Evolutionary conservation across 1,140 invertebrate species (phyloP), one percentile per base, ranked within the genome.

Genomic region (Lordiphosa clarofinis): DNA sequence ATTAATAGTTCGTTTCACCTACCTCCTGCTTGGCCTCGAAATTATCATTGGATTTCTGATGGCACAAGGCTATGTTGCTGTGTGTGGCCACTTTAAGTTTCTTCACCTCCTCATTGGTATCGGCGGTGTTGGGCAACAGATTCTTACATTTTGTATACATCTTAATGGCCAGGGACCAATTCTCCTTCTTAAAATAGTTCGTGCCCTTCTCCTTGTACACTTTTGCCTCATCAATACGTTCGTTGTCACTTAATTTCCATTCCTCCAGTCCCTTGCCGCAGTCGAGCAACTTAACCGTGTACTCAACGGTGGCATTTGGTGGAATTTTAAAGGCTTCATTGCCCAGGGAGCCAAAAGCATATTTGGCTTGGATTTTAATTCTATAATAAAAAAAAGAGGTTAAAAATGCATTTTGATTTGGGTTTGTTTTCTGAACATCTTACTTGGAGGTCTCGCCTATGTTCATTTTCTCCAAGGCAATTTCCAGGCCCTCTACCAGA

Each of bases 161-260:
- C 89, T 95, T 97, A 33, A 94, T 91, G n/a, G 98, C 97, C 54
- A 97, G 60, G 42, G 90, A 88, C 70, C 92, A 94, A 84, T 97
- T 96, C 47, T 90, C 92, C 2, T 91, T 90, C 89, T 97, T 98
- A 73, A 98, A 98, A 89, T 96, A 99, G 36, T 93, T 92, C 0
- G 96, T 98, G 46, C 97, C 98, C 89, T 96, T 98, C 46, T 95
- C 94, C 90, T 99, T 99, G 38, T 92, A 94, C 4, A 94, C 90
- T 87, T 94, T 94, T 1, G 95, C 93, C 73, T 96, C 93, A 52
- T 95, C 93, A 11, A 99, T 71, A 86, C 95, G 96, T 86, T 98
- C 94, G 4, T 91, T 86, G 10, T 89, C 90, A 56, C 95, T 94
- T 90, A 99, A 91, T 28, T 94, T 92, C 96, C 96, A 99, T n/a